Conservation (phyloP, 2,888 invertebrate genomes). For the Mylabris sibirica region DNA sequence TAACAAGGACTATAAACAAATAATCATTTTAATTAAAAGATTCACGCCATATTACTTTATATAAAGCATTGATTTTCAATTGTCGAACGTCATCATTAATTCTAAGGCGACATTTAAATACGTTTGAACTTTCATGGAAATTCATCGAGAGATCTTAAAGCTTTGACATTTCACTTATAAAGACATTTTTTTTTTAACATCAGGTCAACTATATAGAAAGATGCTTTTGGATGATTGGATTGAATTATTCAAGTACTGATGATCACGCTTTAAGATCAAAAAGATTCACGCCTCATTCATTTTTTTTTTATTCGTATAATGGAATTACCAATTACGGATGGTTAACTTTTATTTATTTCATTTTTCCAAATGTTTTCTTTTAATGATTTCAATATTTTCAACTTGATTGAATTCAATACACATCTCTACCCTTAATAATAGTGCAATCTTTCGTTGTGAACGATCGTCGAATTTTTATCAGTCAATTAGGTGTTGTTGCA, state of each 20-base stretch:
- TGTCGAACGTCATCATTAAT: neutral
- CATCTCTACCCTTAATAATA: slow-evolving; percentile 40
- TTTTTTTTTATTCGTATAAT: neutral
- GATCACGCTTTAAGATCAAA: slow-evolving; percentile 24
- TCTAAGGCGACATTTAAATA: slow-evolving; percentile 26
- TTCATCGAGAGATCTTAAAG: slow-evolving; percentile 24
- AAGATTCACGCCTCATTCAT: slow-evolving; percentile 16
- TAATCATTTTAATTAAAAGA: neutral
- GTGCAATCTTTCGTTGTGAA: slow-evolving; percentile 48
- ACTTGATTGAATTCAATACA: slow-evolving; percentile 27
- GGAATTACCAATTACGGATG: neutral
- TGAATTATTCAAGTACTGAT: slow-evolving; percentile 28
- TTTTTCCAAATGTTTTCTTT: neutral
- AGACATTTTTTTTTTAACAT: slow-evolving; percentile 7
- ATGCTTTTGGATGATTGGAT: slow-evolving; percentile 17
- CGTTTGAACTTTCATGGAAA: slow-evolving; percentile 26
- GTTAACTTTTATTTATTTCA: neutral
- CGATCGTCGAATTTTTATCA: slow-evolving; percentile 57
- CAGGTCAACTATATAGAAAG: slow-evolving; percentile 12
- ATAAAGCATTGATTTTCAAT: neutral
- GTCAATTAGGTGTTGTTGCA: slow-evolving; percentile 56
- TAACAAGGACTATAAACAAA: neutral
- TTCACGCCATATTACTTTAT: neutral
- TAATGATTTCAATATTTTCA: neutral
- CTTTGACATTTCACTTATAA: slow-evolving; percentile 23